Evolutionary conservation across 2,113 vertebrate genomes (phyloP).

Genomic region (Falcunculus frontatus): DNA sequence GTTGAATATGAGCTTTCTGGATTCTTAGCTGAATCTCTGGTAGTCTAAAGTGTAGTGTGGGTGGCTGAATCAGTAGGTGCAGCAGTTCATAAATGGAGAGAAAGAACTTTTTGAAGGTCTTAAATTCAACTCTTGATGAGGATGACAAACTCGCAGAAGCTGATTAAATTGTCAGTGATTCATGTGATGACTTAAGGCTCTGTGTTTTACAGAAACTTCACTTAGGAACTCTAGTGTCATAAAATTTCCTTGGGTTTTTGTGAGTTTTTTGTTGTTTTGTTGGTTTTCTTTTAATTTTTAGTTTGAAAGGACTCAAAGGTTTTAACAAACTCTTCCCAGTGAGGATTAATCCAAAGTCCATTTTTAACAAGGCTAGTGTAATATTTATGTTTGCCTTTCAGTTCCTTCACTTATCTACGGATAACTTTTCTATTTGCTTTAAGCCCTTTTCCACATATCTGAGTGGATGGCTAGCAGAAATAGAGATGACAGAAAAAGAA

Average conservation of each 20-base stretch:
- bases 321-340: not conserved
- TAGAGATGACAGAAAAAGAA: not conserved
- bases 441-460: not conserved
- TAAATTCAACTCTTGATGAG: slow-evolving; percentile 45
- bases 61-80: slow-evolving; percentile 40
- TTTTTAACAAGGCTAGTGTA: not conserved
- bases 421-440: not conserved
- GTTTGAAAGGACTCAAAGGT: not conserved
- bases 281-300: not conserved
- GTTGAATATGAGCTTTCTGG: not conserved
- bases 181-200: slow-evolving; percentile 54
- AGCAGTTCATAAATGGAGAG: slow-evolving; percentile 12
- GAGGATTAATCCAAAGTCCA: not conserved
- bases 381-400: not conserved
- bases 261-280: not conserved
- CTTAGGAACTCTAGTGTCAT: slow-evolving; percentile 23
- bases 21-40: not conserved
- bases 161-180: slow-evolving; percentile 72
- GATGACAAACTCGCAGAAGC: slow-evolving; percentile 60
- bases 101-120: slow-evolving; percentile 42
- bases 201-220: slow-evolving; percentile 51
- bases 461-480: not conserved
- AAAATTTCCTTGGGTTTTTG: not conserved
- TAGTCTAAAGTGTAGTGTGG: slow-evolving; percentile 19
- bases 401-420: not conserved